These are phyloP conservation scores for Mesocentrotus franciscanus DNA, from an alignment of 53 echinoderm and acorn worm species.

Conservation along the genomic window DNA sequence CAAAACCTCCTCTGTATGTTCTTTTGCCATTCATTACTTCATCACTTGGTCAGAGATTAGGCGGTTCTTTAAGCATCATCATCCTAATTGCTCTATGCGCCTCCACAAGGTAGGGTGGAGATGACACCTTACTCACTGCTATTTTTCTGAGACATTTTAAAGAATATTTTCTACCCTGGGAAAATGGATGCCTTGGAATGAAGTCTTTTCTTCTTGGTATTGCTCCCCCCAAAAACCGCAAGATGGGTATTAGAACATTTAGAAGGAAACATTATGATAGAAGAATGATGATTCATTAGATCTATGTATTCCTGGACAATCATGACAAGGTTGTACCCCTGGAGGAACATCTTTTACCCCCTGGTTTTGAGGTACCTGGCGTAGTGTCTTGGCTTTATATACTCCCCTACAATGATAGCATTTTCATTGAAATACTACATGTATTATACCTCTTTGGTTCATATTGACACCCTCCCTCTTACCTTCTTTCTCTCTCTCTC, in stretches of 20 bases:
- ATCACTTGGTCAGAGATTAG: neutral
- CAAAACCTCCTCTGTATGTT: neutral
- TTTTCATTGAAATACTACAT: neutral
- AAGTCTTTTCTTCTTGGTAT: neutral
- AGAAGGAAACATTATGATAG: neutral
- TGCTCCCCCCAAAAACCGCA: neutral
- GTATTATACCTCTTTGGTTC: neutral
- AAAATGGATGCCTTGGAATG: neutral
- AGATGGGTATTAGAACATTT: neutral
- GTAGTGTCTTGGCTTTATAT: neutral
- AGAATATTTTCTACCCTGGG: conserved; percentile 1
- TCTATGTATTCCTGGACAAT: neutral
- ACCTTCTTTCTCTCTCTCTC: neutral
- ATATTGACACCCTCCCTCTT: neutral
- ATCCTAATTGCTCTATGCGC: neutral
- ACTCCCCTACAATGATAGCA: neutral
- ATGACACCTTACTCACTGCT: neutral
- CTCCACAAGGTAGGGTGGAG: too few species aligned
- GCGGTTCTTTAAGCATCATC: neutral
- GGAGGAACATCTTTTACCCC: neutral
- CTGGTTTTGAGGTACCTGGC: neutral
- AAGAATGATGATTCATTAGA: neutral
- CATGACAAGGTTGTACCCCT: neutral
- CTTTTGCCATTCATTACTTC: neutral
- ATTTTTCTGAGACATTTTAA: neutral